Percentiles rank a stretch among this genome's conserved stretches.
These are phyloP conservation scores for Galaxea fascicularis DNA, from an alignment of 92 coral and sea anemone genomes.

Conservation along the genomic window DNA sequence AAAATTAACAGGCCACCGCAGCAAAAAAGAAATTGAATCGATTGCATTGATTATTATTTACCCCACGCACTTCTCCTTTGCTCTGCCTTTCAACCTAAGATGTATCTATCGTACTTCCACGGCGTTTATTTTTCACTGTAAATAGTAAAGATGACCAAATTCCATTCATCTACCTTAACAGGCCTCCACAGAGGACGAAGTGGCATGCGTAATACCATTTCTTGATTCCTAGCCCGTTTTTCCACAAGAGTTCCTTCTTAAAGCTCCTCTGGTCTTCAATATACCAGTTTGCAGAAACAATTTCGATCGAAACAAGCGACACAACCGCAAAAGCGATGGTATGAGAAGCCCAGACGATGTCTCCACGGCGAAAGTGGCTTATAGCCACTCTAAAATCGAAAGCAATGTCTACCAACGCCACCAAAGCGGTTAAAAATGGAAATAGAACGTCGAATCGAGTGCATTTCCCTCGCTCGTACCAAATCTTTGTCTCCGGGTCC, in stretches of 20 bases:
- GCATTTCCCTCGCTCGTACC: constrained; percentile 60
- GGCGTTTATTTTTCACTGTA: no score
- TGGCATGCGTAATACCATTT: constrained; percentile 38
- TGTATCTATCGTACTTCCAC: no score
- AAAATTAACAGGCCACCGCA: no score
- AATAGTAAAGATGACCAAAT: neutral
- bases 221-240: constrained; percentile 42
- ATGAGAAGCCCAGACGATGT: constrained; percentile 34
- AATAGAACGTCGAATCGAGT: constrained; percentile 44
- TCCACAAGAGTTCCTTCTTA: constrained; percentile 32
- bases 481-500: constrained; percentile 38
- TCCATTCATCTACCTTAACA: constrained; percentile 31
- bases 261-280: constrained; percentile 38
- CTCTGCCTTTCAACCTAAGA: no score
- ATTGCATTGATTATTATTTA: no score
- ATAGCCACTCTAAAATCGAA: constrained; percentile 50
- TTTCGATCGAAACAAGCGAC: constrained; percentile 26
- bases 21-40: no score
- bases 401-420: constrained; percentile 26
- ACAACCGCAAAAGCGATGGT: constrained; percentile 37
- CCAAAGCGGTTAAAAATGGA: constrained; percentile 37
- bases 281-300: constrained; percentile 49
- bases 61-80: no score
- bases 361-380: constrained; percentile 34
- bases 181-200: constrained; percentile 28